Conservation (phyloP, 2,797 vertebrate genomes). For the Gallinago solitaria region DNA sequence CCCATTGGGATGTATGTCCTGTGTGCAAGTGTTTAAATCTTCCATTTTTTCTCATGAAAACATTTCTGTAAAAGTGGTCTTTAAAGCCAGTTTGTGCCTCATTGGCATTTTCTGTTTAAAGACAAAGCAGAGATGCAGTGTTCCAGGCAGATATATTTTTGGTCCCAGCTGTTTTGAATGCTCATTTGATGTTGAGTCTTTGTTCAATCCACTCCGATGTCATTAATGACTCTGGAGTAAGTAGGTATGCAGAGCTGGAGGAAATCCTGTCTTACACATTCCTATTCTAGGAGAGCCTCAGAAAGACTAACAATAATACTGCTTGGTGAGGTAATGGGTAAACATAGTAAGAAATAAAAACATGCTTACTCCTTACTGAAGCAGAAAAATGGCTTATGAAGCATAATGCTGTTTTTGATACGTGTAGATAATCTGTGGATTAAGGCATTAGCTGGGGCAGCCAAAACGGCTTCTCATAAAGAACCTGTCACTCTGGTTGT, state of each 20-base stretch:
- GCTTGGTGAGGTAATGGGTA: conserved; percentile 60
- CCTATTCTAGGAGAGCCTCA: conserved; percentile 46
- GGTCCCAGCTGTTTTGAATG: conserved; percentile 35
- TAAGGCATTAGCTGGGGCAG: neutral
- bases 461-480: neutral
- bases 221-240: conserved; percentile 50
- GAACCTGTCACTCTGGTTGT: conserved; percentile 52
- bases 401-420: conserved; percentile 32
- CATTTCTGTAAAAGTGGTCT: neutral
- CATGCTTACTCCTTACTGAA: neutral
- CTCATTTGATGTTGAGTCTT: conserved; percentile 51
- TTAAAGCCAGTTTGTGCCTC: neutral
- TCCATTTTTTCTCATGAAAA: neutral
- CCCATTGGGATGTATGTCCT: neutral
- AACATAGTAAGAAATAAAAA: conserved; percentile 42
- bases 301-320: conserved; percentile 39
- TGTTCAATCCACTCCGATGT: conserved; percentile 37
- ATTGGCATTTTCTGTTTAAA: neutral
- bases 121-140: conserved; percentile 1
- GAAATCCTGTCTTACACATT: conserved; percentile 60
- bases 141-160: conserved; percentile 38
- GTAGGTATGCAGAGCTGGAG: conserved; percentile 51
- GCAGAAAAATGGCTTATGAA: conserved; percentile 60
- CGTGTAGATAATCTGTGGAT: conserved; percentile 34
- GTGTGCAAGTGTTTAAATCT: neutral